Base-by-base conservation (phyloP, 2,797 vertebrate genomes). In the Nasua narica region DNA sequence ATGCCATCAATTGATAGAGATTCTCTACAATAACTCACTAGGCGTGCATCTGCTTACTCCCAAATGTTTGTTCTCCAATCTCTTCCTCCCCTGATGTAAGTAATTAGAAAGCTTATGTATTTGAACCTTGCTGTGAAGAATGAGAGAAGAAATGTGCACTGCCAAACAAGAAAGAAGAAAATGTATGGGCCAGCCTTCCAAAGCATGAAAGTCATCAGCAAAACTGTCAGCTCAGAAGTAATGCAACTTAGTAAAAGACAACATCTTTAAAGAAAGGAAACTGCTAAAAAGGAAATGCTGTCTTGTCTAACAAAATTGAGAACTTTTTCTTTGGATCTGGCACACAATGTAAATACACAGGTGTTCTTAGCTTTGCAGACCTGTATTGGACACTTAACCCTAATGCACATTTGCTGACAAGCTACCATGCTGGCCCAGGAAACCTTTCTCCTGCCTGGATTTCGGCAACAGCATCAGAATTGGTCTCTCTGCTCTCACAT, bases 181-280 rank as follows among this genome's bases (percentile, higher is more conserved):
- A 95, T 86, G 29, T 93, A 96, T 94, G 60, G 92, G 91, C 14
- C 78, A 95, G 62, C 16, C 60, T 94, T 98, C 86, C 83, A 96
- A 97, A 97, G 90, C 81, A 96, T 3, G 96, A 94, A 89, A 97
- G 46, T 35, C 79, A 96, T 91, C 95, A 97, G 95, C 67, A 97
- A 98, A 98, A 97, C 76, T 94, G 93, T 62, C 92, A 96, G 69
- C 46, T 95, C 35, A 96, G 85, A 97, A 95, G 11, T 82, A 95
- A 95, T 70, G 3, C 19, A 96, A 93, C 93, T 60, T 58, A 58
- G 69, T 79, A 93, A 94, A 97, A 52, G 2, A 86, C 10, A 93
- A 88, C 95, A 93, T 94, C 83, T 92, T 98, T 79, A 82, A 91
- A 81, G 70, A 95, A 96, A 95, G 87, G 11, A 92, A 4, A 92